Conservation (phyloP, 2,888 invertebrate species). For the Alentia gelatinosa region DNA sequence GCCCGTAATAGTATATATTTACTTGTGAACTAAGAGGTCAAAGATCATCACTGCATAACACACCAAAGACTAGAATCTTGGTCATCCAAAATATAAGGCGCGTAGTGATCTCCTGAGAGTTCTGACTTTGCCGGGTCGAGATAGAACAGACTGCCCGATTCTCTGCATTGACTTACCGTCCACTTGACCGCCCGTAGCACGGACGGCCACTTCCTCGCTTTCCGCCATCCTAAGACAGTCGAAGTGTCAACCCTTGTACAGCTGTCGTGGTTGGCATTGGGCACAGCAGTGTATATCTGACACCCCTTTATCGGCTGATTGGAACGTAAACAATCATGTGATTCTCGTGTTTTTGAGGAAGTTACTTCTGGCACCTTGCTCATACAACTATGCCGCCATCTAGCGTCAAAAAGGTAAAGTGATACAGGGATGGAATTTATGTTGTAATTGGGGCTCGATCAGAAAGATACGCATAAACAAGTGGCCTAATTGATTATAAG, state of each 20-base stretch:
- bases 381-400: background rate
- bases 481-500: too few species aligned
- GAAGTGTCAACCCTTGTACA: background rate
- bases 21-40: too few species aligned
- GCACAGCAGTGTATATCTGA: background rate
- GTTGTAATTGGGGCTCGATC: too few species aligned
- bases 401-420: constrained; percentile 19
- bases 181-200: constrained; percentile 76
- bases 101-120: too few species aligned
- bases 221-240: background rate
- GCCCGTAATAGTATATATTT: too few species aligned
- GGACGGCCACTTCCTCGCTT: constrained; percentile 56
- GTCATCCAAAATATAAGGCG: too few species aligned
- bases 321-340: constrained; percentile 49
- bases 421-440: too few species aligned
- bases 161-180: constrained; percentile 70
- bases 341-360: constrained; percentile 42
- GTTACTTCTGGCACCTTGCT: background rate
- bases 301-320: background rate
- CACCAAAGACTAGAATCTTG: too few species aligned
- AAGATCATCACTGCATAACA: too few species aligned
- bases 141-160: too few species aligned
- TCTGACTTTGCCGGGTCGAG: too few species aligned
- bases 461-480: too few species aligned
- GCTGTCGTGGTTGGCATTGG: background rate